Evolutionary conservation across 2,888 invertebrate species (phyloP), one percentile per base, ranked within the genome.

Genomic region (Sarcophaga carnaria): DNA sequence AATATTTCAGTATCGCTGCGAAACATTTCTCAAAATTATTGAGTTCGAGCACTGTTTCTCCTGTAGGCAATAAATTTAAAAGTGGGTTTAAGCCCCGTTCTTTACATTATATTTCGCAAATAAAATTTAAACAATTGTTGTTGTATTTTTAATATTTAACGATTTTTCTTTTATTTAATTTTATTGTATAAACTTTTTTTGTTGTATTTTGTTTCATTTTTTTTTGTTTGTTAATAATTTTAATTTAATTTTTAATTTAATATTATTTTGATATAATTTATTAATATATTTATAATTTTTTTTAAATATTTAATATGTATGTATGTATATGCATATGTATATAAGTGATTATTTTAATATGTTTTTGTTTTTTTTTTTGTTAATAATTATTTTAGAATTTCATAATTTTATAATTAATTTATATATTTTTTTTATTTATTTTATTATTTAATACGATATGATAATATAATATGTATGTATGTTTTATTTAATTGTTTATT

Each of bases 141-240:
- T 59, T 60, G 59, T 62, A 71, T 79, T 69, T 66, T 69, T 80
- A 37, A 85, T 88, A 83, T 77, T 88, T 89, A 90, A 91, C 90
- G 89, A 91, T 91, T 91, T 87, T 45, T 60, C 37, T 80, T 90
- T 88, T 88, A 89, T 90, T 89, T 83, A 89, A 90, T 87, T 66
- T 89, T 89, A 88, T 89, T 91, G 90, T 87, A 86, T 87, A 87
- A 87, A 87, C 81, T 78, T 84, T 83, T 86, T 77, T 66, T 79
- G n/a, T 64, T 45, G 25, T 62, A 59, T 83, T n/a, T 80, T 80
- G n/a, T 81, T 67, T 66, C 75, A 11, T 77, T 74, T 82, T 78
- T 20, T 81, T 80, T 86, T 20, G 66, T 81, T 88, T 37, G 37
- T 37, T 37, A 37, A 77, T 85, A 83, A 79, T 85, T 64, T 80